Percentiles rank a stretch among this genome's conserved stretches.
Evolutionary conservation across 2,113 vertebrate species (phyloP).

Genomic region (Callipepla squamata): DNA sequence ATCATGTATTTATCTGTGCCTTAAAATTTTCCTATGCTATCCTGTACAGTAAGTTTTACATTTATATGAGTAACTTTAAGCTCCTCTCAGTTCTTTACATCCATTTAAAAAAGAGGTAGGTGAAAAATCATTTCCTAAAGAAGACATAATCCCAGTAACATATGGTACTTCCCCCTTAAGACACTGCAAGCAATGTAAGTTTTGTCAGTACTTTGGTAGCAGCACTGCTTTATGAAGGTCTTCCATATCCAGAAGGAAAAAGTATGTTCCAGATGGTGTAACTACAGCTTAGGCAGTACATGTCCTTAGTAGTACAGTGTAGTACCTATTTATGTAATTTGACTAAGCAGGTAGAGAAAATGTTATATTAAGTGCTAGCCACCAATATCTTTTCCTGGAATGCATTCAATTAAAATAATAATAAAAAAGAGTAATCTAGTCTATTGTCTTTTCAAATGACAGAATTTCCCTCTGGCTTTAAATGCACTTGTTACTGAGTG

Average conservation of each 20-base stretch:
- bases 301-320: conserved; percentile 25
- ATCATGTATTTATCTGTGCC: background rate
- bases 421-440: background rate
- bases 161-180: background rate
- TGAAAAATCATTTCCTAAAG: background rate
- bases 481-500: background rate
- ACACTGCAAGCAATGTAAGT: background rate
- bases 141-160: background rate
- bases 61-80: background rate
- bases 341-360: conserved; percentile 51
- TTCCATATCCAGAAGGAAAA: conserved; percentile 44
- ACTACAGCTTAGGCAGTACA: background rate
- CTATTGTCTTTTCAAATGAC: conserved; percentile 25
- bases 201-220: conserved; percentile 23
- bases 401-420: background rate
- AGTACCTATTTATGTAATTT: conserved; percentile 45
- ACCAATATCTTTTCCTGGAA: conserved; percentile 26
- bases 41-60: background rate
- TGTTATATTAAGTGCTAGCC: conserved; percentile 18
- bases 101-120: background rate
- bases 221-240: background rate
- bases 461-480: background rate
- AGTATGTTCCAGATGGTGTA: conserved; percentile 41
- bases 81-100: background rate
- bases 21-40: background rate